A percentile compares a stretch with the other conserved stretches of the same genome.
Conservation (phyloP, 2,888 invertebrate species). For the Caenorhabditis sp. region DNA sequence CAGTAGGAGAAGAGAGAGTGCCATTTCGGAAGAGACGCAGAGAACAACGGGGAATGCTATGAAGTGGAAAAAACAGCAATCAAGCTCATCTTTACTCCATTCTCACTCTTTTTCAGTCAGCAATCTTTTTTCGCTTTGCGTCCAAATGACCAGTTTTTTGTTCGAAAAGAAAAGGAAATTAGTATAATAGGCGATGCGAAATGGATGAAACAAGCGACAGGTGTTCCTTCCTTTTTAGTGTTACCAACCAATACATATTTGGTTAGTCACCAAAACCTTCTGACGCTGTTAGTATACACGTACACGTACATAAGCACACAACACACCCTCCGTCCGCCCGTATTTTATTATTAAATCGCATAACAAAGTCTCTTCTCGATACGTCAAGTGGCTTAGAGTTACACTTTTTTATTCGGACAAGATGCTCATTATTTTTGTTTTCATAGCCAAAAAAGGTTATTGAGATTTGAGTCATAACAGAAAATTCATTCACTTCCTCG, state of each 20-base stretch:
- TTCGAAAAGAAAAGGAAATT: no score
- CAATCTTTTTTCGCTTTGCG: no score
- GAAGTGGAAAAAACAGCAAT: slow-evolving; percentile 4
- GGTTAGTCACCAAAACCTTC: slow-evolving; percentile 51
- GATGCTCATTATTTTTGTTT: not conserved
- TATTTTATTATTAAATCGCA: slow-evolving; percentile 37
- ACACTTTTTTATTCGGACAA: not conserved
- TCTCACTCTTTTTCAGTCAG: slow-evolving; percentile 1
- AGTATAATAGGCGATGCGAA: no score
- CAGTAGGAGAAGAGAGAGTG: not conserved
- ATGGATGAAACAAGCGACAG: no score
- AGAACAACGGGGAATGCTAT: slow-evolving; percentile 7
- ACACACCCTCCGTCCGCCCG: slow-evolving; percentile 1
- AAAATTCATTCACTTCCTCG: no score
- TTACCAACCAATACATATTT: slow-evolving; percentile 42
- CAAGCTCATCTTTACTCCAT: slow-evolving; percentile 5
- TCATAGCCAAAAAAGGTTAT: no score
- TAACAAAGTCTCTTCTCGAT: slow-evolving; percentile 9
- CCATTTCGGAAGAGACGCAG: slow-evolving; percentile 8
- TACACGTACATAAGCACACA: no score
- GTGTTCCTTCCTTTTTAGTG: slow-evolving; percentile 30
- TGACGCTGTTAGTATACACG: slow-evolving; percentile 37
- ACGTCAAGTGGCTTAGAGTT: slow-evolving; percentile 12
- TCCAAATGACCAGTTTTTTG: no score
- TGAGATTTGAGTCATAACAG: no score